Evolutionary conservation across 2,888 invertebrate species (phyloP).

Genomic region (Melolontha melolontha): DNA sequence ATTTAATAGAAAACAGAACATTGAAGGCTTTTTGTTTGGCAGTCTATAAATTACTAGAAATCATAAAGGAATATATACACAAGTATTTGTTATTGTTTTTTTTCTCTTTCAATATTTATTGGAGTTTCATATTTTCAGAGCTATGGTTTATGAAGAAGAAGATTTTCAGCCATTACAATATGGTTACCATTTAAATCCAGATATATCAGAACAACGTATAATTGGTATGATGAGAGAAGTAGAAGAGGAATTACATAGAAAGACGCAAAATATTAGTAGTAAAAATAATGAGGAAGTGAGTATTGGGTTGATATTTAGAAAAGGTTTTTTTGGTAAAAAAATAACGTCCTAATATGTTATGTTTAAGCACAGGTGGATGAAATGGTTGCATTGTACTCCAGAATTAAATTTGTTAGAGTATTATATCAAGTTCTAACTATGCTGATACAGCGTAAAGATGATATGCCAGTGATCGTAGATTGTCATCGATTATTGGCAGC

Average conservation of each 20-base stretch:
- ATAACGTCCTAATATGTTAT: constrained; percentile 1
- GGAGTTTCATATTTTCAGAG: constrained; percentile 65
- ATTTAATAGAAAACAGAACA: constrained; percentile 83
- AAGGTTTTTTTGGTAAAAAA: constrained; percentile 56
- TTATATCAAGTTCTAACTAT: constrained; percentile 84
- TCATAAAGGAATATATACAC: constrained; percentile 89
- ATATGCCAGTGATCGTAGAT: constrained; percentile 75
- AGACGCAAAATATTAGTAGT: constrained; percentile 42
- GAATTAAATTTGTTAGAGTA: constrained; percentile 88
- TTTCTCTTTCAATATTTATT: constrained; percentile 29
- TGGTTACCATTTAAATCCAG: constrained; percentile 86
- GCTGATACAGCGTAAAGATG: constrained; percentile 71
- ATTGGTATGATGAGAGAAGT: constrained; percentile 87
- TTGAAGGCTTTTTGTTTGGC: constrained; percentile 89
- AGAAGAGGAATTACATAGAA: constrained; percentile 78
- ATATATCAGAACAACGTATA: constrained; percentile 84
- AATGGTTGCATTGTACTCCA: constrained; percentile 77
- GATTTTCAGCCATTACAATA: constrained; percentile 96
- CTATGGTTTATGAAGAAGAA: constrained; percentile 93
- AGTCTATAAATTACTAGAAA: constrained; percentile 88
- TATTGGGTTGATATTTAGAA: constrained; percentile 54
- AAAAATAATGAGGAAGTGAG: constrained; percentile 55
- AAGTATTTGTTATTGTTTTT: constrained; percentile 70
- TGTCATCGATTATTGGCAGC: constrained; percentile 85
- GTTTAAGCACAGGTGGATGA: constrained; percentile 66